phyloP scores from a whole-genome alignment of 2,113 vertebrate genomes.

The Podocnemis expansa region DNA sequence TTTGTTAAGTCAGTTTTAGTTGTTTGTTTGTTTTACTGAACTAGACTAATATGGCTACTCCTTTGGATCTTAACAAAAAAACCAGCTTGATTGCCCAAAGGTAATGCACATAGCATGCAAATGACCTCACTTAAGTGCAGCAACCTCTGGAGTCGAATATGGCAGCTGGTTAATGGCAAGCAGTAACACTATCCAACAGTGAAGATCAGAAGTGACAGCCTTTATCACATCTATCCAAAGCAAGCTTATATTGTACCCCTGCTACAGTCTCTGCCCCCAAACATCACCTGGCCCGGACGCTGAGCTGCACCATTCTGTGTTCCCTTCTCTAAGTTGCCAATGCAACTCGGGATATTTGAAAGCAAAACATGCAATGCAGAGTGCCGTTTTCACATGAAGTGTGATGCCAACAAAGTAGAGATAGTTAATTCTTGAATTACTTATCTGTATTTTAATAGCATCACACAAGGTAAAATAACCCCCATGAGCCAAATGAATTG shows the following conservation, averaged over 20 bases:
- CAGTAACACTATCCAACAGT: neutral
- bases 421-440: neutral
- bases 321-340: no score
- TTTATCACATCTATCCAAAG: neutral
- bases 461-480: neutral
- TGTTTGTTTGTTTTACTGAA: no score
- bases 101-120: neutral
- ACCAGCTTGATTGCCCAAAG: neutral
- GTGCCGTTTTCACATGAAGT: neutral
- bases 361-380: neutral
- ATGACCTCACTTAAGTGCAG: neutral
- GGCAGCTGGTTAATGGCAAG: neutral
- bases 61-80: no score
- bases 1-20: no score
- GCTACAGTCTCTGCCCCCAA: neutral
- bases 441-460: neutral
- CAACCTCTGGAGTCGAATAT: neutral
- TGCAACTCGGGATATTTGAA: no score
- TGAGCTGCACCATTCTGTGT: neutral
- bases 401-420: no score
- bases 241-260: neutral
- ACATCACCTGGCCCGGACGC: accelerated
- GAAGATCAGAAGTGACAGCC: no score
- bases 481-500: accelerated
- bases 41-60: no score